phyloP scores from a whole-genome alignment of 2,888 invertebrate genomes.

The Myopa tessellatipennis region DNA sequence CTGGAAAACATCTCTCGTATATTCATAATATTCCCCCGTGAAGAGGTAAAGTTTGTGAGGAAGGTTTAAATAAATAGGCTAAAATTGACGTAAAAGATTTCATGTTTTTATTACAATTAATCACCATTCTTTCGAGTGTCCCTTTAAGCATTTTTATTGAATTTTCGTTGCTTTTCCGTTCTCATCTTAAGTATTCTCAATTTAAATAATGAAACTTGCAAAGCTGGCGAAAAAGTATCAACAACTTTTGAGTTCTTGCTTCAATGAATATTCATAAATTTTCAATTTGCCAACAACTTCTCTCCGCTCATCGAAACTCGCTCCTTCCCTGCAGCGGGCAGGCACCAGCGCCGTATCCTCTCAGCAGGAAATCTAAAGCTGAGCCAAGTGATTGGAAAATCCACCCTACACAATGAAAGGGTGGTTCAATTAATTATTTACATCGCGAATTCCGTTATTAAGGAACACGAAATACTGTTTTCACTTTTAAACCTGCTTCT shows the following conservation, averaged over 20 bases:
- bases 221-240: not conserved
- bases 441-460: too few species aligned
- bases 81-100: not conserved
- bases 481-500: too few species aligned
- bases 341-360: too few species aligned
- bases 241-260: not conserved
- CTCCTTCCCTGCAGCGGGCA: too few species aligned
- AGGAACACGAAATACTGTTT: too few species aligned
- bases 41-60: not conserved
- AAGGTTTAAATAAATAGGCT: not conserved
- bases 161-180: not conserved
- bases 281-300: not conserved
- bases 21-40: too few species aligned
- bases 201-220: not conserved
- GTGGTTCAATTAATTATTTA: too few species aligned
- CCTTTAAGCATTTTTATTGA: not conserved
- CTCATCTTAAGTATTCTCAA: too few species aligned
- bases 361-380: too few species aligned
- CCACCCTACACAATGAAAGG: too few species aligned
- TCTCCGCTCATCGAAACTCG: not conserved
- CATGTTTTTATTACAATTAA: not conserved
- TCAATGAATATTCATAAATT: conserved; percentile 7
- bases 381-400: too few species aligned
- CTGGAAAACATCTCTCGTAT: too few species aligned
- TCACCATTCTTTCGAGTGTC: not conserved